A percentile compares a stretch with the other conserved stretches of the same genome.
phyloP scores from a whole-genome alignment of 2,888 invertebrate species.

The Chalcis sispes region DNA sequence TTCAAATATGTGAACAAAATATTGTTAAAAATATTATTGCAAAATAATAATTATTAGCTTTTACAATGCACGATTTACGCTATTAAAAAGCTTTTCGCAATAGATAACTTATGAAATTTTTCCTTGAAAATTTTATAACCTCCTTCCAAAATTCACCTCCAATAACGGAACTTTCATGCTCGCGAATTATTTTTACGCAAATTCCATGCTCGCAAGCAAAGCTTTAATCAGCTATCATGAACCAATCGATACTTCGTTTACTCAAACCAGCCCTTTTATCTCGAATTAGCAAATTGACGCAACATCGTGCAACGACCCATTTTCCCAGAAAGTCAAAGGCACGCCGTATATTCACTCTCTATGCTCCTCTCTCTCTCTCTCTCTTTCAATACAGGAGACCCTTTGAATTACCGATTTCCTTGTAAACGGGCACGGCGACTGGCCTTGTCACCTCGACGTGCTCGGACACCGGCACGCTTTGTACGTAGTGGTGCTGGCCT shows the following conservation, averaged over 20 bases:
- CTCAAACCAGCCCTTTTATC: constrained; percentile 16
- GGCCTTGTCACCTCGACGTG: constrained; percentile 84
- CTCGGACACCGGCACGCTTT: constrained; percentile 79
- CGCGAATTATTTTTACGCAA: not conserved
- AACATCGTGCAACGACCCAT: not conserved
- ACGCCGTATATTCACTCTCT: not conserved
- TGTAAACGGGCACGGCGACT: constrained; percentile 82
- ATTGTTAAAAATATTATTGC: no score
- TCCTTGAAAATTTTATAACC: no score
- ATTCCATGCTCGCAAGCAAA: not conserved
- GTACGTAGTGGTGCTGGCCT: constrained; percentile 72
- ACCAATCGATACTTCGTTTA: not conserved
- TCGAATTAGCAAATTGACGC: constrained; percentile 30
- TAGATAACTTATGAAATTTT: no score
- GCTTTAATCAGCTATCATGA: constrained; percentile 4
- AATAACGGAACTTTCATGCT: no score
- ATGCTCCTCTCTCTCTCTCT: not conserved
- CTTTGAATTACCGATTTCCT: constrained; percentile 78
- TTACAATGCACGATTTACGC: no score
- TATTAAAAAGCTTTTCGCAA: no score
- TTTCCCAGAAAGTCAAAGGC: not conserved
- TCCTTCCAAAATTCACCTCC: no score
- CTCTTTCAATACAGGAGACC: not conserved
- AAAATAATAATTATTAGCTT: no score
- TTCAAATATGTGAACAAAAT: no score